phyloP scores from a whole-genome alignment of 1,140 invertebrate species.

The silkworm (Bombyx mori) region ASM3026992v2 NC_085113.1:6557501-6558000 shows the following conservation, averaged over 20 bases:
- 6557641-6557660: slow-evolving; percentile 17
- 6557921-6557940: slow-evolving; percentile 1
- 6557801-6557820: slow-evolving; percentile 68
- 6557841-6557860: slow-evolving; percentile 55
- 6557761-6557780: slow-evolving; percentile 72
- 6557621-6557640: slow-evolving; percentile 48
- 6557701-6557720: slow-evolving; percentile 77
- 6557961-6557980: slow-evolving; percentile 23
- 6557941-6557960: slow-evolving; percentile 7
- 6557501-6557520: slow-evolving; percentile 41
- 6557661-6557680: slow-evolving; percentile 36
- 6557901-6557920: slow-evolving; percentile 16
- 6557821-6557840: slow-evolving; percentile 26
- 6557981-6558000: too few species aligned
- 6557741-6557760: slow-evolving; percentile 38
- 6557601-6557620: slow-evolving; percentile 64
- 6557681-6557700: slow-evolving; percentile 73
- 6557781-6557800: slow-evolving; percentile 78
- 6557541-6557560: slow-evolving; percentile 44
- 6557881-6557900: slow-evolving; percentile 12
- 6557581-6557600: slow-evolving; percentile 50
- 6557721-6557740: slow-evolving; percentile 64
- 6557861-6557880: slow-evolving; percentile 30
- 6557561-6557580: slow-evolving; percentile 28
- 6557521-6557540: slow-evolving; percentile 33